These are phyloP conservation scores for Strix uralensis DNA, from an alignment of 2,113 vertebrate genomes.

Conservation along the genomic window DNA sequence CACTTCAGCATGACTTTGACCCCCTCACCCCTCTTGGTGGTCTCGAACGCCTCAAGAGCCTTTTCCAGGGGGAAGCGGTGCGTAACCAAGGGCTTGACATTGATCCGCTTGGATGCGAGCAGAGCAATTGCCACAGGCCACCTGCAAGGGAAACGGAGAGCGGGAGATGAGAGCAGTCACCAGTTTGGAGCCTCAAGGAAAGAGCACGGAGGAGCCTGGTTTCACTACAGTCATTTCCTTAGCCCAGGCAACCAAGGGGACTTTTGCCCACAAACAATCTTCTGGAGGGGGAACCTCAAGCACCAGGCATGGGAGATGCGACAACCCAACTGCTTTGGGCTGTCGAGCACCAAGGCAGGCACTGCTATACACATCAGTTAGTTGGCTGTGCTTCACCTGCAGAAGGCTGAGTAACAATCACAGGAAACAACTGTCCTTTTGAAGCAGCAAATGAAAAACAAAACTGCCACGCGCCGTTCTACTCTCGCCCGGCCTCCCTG, in stretches of 20 bases:
- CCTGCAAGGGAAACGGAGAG: conserved; percentile 70
- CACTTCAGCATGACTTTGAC: conserved; percentile 98
- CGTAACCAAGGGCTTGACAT: conserved; percentile 90
- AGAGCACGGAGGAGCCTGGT: neutral
- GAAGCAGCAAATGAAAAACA: neutral
- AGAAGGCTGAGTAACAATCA: neutral
- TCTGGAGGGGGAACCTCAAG: neutral
- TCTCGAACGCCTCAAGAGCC: conserved; percentile 90
- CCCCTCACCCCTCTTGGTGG: conserved; percentile 83
- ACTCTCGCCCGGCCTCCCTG: neutral
- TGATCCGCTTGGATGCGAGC: conserved; percentile 85
- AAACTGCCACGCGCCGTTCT: rapidly evolving
- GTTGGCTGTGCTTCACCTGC: neutral
- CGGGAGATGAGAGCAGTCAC: neutral
- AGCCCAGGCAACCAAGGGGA: neutral
- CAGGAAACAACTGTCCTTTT: neutral
- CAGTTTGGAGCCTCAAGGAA: neutral
- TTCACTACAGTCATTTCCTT: neutral
- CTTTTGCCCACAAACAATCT: neutral
- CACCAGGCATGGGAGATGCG: neutral
- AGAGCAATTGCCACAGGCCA: conserved; percentile 94
- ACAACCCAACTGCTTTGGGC: neutral
- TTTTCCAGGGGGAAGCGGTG: conserved; percentile 95
- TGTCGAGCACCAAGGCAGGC: neutral
- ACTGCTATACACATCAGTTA: no score